Evolutionary conservation across 30 jellyfish, hydroid and myxozoan genomes (phyloP), one percentile per base, ranked within the genome.

Genomic region (Turritopsis rubra): DNA sequence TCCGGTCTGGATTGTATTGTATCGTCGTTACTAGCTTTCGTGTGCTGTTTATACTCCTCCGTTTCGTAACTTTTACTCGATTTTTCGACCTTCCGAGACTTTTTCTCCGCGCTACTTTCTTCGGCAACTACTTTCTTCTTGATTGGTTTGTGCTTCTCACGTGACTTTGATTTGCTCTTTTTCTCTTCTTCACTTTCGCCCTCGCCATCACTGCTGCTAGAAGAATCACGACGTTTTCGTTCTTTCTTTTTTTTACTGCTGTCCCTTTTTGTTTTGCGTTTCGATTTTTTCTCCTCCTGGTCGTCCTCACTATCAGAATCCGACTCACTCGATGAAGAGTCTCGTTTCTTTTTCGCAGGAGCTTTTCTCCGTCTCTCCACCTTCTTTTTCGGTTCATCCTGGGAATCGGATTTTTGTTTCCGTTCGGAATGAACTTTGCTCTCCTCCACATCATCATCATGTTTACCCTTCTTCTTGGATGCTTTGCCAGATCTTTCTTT

Each of bases 131-230:
- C 60, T 26, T 52, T 72, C 52, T 72, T 52, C 22, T 72, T 52
- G 31, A 26, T 72, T 18, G 60, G 30, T 22, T 72, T 72, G 18
- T 22, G 31, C 52, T 72, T 72, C 3, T 26, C 22, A 72, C 52
- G 60, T 72, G 31, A 26, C 52, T 72, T 72, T 16, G 81, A n/a
- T 72, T 72, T 28, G 22, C 21, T 28, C 72, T 77, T 77, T 77
- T 53, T 65, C 18, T 8, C 78, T n/a, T 80, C 77, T 80, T 53
- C 78, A 84, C 79, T 65, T 13, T 75, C 83, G 20, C 54, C 20
- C 5, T 53, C 66, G n/a, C 1, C 85, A 26, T 52, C 72, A 20
- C 53, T 66, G 25, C 85, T 77, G 5, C 73, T 22, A 77, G 85
- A 77, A 1, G 77, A 68, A n/a, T 27, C 30, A 16, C 41, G 16